Evolutionary conservation across 2,888 invertebrate species (phyloP).

Genomic region (Octonoba sinensis): DNA sequence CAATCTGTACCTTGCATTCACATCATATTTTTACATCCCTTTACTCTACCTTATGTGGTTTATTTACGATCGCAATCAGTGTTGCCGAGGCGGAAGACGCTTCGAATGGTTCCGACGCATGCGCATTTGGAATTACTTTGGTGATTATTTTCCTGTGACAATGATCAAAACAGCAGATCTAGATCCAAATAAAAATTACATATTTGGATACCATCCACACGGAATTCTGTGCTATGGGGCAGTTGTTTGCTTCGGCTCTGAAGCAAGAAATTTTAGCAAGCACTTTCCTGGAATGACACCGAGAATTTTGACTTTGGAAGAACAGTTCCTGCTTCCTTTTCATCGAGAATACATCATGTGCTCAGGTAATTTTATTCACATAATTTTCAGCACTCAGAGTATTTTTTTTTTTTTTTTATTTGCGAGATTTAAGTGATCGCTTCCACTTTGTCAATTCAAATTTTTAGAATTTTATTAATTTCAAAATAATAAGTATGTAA

Average conservation of each 20-base stretch:
- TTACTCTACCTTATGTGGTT: slow-evolving; percentile 79
- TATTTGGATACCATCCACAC: slow-evolving; percentile 91
- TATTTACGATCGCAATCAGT: slow-evolving; percentile 77
- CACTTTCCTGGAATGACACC: slow-evolving; percentile 73
- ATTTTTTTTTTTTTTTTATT: no score
- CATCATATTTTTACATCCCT: slow-evolving; percentile 71
- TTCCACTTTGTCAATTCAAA: no score
- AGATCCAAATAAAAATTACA: slow-evolving; percentile 84
- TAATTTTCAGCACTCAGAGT: neutral
- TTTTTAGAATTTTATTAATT: no score
- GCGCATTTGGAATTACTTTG: slow-evolving; percentile 71
- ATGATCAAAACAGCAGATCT: slow-evolving; percentile 87
- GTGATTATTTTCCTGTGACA: slow-evolving; percentile 87
- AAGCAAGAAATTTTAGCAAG: slow-evolving; percentile 73
- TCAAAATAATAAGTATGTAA: no score
- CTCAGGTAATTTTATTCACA: slow-evolving; percentile 73
- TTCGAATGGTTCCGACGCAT: slow-evolving; percentile 70
- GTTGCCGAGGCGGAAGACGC: slow-evolving; percentile 74
- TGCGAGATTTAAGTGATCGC: slow-evolving; percentile 75
- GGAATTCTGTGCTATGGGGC: slow-evolving; percentile 87
- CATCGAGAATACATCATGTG: slow-evolving; percentile 78
- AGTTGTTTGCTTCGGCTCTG: slow-evolving; percentile 84
- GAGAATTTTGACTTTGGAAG: slow-evolving; percentile 77
- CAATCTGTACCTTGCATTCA: slow-evolving; percentile 76
- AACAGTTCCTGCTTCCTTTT: slow-evolving; percentile 81